Evolutionary conservation across 2,797 vertebrate species (phyloP).

Genomic region (Onychomys arenicola): DNA sequence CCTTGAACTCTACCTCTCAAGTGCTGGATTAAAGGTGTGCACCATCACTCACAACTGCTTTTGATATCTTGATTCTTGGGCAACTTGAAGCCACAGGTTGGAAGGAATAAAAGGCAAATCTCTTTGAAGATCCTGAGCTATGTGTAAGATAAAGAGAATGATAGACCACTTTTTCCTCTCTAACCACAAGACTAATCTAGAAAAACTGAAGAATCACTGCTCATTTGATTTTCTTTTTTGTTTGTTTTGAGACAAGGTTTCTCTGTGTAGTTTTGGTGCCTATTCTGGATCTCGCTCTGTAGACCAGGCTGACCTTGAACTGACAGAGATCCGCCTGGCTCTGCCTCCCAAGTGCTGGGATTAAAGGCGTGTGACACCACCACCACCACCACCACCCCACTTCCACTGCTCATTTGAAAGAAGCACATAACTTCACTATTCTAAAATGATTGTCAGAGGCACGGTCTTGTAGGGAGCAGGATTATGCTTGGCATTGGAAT

Average conservation of each 20-base stretch:
- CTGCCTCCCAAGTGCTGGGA: no score
- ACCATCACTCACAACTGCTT: neutral
- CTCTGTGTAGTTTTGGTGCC: no score
- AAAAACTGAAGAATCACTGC: conserved; percentile 49
- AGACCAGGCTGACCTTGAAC: no score
- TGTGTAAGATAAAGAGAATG: neutral
- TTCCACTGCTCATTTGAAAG: conserved; percentile 38
- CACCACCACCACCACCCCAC: no score
- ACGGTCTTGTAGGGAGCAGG: conserved; percentile 3
- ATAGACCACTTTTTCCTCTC: conserved; percentile 46
- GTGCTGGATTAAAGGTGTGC: neutral
- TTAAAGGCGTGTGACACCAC: no score
- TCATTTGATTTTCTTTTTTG: no score
- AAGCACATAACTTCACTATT: conserved; percentile 56
- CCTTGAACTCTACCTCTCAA: neutral
- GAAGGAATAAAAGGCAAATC: conserved; percentile 53
- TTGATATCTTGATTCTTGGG: conserved; percentile 54
- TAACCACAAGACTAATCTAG: neutral
- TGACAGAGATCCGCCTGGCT: no score
- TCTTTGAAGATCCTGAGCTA: conserved; percentile 25
- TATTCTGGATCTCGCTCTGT: no score
- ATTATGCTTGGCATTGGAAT: conserved; percentile 47
- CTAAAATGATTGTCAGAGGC: conserved; percentile 15
- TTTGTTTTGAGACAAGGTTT: no score
- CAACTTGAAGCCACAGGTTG: conserved; percentile 15